Evolutionary conservation across 2,113 vertebrate genomes (phyloP).

Genomic region (Sapayoa aenigma): DNA sequence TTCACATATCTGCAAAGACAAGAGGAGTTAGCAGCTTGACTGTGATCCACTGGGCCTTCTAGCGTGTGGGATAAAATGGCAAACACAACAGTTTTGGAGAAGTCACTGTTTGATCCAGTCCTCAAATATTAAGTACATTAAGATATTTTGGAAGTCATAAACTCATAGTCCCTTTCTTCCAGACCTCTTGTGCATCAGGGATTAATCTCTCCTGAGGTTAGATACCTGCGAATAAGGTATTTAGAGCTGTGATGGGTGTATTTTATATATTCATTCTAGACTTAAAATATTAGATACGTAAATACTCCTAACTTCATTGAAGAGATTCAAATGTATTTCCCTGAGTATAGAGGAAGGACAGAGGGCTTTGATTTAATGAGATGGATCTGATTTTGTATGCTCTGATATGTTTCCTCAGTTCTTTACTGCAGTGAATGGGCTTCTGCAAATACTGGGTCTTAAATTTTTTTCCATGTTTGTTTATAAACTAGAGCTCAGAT

Average conservation of each 20-base stretch:
- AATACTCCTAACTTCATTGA: not conserved
- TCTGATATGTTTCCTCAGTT: not conserved
- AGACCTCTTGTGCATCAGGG: not conserved
- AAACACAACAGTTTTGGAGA: not conserved
- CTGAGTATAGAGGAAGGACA: not conserved
- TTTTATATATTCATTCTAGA: not conserved
- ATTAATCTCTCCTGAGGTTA: not conserved
- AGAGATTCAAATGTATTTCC: not conserved
- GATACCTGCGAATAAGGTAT: not conserved
- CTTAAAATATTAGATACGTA: not conserved
- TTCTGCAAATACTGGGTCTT: not conserved
- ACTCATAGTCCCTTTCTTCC: not conserved
- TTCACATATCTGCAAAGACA: not conserved
- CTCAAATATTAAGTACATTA: not conserved
- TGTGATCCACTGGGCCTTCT: not conserved
- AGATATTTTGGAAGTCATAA: not conserved
- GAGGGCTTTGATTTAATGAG: not conserved
- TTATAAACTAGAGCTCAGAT: not conserved
- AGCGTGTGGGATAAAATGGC: not conserved
- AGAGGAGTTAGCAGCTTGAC: not conserved
- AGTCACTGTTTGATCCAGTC: not conserved
- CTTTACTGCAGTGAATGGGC: not conserved
- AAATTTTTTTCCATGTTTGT: not conserved
- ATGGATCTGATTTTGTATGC: not conserved
- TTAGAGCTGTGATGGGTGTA: not conserved